These are phyloP conservation scores for Carollia perspicillata DNA, from an alignment of 2,113 vertebrate species.

Conservation along the genomic window DNA sequence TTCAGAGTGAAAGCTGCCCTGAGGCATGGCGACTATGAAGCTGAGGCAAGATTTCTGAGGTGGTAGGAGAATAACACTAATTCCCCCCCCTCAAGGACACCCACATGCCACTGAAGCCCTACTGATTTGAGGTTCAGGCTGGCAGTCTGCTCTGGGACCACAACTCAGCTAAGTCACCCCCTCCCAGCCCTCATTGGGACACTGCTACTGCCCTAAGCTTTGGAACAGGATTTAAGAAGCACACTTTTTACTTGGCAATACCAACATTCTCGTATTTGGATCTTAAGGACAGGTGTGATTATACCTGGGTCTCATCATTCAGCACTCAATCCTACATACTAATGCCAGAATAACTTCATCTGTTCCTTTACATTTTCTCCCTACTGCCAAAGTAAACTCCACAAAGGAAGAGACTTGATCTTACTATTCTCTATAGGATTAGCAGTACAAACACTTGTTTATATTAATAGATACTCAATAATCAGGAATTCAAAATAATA, in stretches of 20 bases:
- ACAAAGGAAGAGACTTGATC: background rate
- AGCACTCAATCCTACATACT: background rate
- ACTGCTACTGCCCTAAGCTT: background rate
- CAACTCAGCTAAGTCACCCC: background rate
- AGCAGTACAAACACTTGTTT: background rate
- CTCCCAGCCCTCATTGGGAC: background rate
- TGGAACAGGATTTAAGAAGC: background rate
- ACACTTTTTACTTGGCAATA: background rate
- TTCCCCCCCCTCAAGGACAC: background rate
- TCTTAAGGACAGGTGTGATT: background rate
- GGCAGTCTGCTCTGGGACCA: rapidly evolving
- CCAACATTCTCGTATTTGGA: background rate
- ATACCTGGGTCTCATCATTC: background rate
- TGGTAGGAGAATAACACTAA: background rate
- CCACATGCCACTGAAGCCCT: background rate
- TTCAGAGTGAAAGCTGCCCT: background rate
- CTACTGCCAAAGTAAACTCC: background rate
- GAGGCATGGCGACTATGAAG: background rate
- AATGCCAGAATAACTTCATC: background rate
- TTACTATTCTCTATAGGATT: background rate
- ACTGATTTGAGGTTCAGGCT: background rate
- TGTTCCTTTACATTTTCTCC: background rate
- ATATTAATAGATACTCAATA: background rate
- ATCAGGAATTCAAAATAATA: background rate
- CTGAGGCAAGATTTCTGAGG: background rate